Evolutionary conservation across 2,797 vertebrate genomes (phyloP), one percentile per base, ranked within the genome.

Genomic region (Pterois miles): DNA sequence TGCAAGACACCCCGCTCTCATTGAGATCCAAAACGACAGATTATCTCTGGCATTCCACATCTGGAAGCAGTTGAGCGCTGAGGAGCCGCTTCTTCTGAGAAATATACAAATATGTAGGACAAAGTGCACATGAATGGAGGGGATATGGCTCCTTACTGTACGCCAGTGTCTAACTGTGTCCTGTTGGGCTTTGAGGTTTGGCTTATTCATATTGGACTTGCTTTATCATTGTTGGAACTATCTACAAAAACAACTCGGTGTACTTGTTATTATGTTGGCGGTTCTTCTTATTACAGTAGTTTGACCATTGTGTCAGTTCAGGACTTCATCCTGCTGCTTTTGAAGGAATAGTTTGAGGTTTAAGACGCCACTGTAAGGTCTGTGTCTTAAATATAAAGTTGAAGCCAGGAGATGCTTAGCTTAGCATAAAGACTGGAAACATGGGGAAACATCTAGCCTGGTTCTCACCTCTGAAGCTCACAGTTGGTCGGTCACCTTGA

Each of bases 61-160:
- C 90, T 93, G 93, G 91, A 89, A 92, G 74, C 78, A 81, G 77
- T 93, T 91, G 82, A 86, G 76, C 52, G 18, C 65, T 4, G 58
- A 59, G 54, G 74, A 84, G 76, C 76, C 33, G 63, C 83, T 78
- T 89, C 87, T 90, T 80, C 80, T 79, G 72, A 90, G 82, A 91
- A 92, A 89, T 90, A 83, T 81, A 89, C 87, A 92, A 87, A 91
- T 87, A 93, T 90, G 88, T 91, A 85, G 91, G 91, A 93, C 88
- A 91, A 91, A 91, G 88, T 91, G 91, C 88, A 92, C 85, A 50
- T 86, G 82, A 77, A 71, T 18, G 11, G 56, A 65, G 29, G 36
- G 62, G 70, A 80, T 73, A 12, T 10, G 36, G 63, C 20, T 58
- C 60, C 50, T 78, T 23, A 56, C 57, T 81, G 68, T 65, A 71